These are phyloP conservation scores for Pasiphila rectangulata DNA, from an alignment of 2,888 invertebrate genomes.

Conservation along the genomic window DNA sequence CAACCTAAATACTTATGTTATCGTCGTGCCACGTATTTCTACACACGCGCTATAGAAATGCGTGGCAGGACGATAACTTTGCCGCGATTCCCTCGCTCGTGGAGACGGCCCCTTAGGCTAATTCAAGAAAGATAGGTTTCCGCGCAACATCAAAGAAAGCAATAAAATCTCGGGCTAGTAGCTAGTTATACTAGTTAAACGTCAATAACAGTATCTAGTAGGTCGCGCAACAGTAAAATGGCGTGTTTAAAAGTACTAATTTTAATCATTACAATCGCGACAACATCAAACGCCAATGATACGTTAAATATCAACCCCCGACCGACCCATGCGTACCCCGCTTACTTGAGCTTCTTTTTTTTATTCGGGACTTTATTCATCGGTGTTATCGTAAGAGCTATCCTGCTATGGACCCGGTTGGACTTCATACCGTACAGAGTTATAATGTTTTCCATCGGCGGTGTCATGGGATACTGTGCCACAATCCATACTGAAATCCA, in stretches of 20 bases:
- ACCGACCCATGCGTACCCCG: slow-evolving; percentile 55
- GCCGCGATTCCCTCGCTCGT: no score
- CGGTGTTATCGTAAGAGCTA: slow-evolving; percentile 57
- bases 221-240: slow-evolving; percentile 39
- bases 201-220: slow-evolving; percentile 26
- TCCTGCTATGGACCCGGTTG: slow-evolving; percentile 57
- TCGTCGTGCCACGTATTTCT: no score
- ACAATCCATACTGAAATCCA: slow-evolving; percentile 52
- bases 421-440: slow-evolving; percentile 62
- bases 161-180: no score
- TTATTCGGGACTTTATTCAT: slow-evolving; percentile 55
- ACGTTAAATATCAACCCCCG: slow-evolving; percentile 35
- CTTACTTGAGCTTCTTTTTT: slow-evolving; percentile 54
- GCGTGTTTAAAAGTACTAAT: slow-evolving; percentile 23
- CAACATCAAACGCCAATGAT: background rate
- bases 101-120: no score
- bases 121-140: no score
- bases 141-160: no score
- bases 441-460: slow-evolving; percentile 65
- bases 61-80: no score
- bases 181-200: no score
- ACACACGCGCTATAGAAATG: no score
- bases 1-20: no score
- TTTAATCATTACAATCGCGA: slow-evolving; percentile 11
- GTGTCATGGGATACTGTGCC: slow-evolving; percentile 59